Conservation (phyloP, 2,113 vertebrate genomes). For the Syngnathus typhle region DNA sequence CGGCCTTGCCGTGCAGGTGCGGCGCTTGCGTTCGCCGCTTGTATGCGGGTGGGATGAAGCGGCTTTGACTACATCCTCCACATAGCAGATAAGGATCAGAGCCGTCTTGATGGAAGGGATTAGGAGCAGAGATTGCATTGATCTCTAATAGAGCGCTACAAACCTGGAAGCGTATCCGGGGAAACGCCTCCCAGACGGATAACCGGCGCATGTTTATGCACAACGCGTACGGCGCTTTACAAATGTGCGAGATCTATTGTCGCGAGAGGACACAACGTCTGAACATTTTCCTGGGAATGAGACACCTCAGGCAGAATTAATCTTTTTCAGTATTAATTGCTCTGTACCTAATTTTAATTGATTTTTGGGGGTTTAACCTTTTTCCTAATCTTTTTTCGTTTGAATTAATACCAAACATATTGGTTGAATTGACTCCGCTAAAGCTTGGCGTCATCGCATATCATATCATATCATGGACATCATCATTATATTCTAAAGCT, state of each 20-base stretch:
- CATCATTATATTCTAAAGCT: background rate
- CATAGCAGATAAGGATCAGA: conserved; percentile 68
- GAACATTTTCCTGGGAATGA: too few relatives aligned
- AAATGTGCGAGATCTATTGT: conserved; percentile 14
- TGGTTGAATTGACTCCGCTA: too few relatives aligned
- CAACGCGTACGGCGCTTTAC: conserved; percentile 7
- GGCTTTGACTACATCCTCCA: conserved; percentile 57
- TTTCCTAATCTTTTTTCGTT: too few relatives aligned
- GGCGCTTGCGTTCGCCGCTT: background rate
- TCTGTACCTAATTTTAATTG: too few relatives aligned
- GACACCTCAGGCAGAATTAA: too few relatives aligned
- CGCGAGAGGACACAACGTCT: background rate
- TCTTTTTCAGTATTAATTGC: too few relatives aligned
- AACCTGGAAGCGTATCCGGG: conserved; percentile 58
- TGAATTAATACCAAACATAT: too few relatives aligned
- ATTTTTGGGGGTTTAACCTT: too few relatives aligned
- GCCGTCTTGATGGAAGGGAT: conserved; percentile 66
- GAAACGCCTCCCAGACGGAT: conserved; percentile 45
- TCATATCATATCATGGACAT: background rate
- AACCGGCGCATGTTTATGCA: conserved; percentile 13
- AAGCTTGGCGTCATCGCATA: too few relatives aligned
- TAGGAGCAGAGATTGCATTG: conserved; percentile 67
- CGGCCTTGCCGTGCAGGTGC: background rate
- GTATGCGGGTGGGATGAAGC: conserved; percentile 33
- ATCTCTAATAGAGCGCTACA: conserved; percentile 71